These are phyloP conservation scores for Escarpia spicata DNA, from an alignment of 2,888 invertebrate genomes.

Conservation along the genomic window DNA sequence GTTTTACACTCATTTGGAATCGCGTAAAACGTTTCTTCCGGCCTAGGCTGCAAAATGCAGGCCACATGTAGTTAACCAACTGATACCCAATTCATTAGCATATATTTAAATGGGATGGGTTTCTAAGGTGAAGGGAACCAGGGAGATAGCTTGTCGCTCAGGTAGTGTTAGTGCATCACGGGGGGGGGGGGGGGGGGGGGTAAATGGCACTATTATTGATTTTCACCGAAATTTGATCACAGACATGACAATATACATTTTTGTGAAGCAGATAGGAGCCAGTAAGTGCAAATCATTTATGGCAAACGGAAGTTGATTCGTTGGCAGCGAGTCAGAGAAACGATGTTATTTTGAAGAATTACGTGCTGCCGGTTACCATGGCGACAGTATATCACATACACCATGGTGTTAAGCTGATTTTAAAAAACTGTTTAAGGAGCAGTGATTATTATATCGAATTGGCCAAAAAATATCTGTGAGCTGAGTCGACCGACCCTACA, in stretches of 20 bases:
- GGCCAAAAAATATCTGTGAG: background rate
- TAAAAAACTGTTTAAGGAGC: background rate
- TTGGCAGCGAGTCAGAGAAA: background rate
- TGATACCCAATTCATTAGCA: constrained; percentile 10
- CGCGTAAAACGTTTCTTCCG: background rate
- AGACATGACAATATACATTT: background rate
- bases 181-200: background rate
- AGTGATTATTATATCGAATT: background rate
- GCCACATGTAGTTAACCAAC: background rate
- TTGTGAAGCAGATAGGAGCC: background rate
- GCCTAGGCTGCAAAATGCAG: background rate
- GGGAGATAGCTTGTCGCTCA: background rate
- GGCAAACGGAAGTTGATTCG: background rate
- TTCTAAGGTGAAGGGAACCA: background rate
- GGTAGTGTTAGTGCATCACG: background rate
- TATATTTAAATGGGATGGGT: constrained; percentile 1
- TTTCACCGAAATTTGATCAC: constrained; percentile 3
- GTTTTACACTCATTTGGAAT: background rate
- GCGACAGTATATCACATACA: background rate
- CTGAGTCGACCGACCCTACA: background rate
- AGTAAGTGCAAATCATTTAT: background rate
- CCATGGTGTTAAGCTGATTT: background rate
- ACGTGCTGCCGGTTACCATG: background rate
- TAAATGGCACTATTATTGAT: background rate
- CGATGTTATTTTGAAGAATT: background rate